Conservation (phyloP, 2,797 vertebrate species). For the Vultur gryphus region DNA sequence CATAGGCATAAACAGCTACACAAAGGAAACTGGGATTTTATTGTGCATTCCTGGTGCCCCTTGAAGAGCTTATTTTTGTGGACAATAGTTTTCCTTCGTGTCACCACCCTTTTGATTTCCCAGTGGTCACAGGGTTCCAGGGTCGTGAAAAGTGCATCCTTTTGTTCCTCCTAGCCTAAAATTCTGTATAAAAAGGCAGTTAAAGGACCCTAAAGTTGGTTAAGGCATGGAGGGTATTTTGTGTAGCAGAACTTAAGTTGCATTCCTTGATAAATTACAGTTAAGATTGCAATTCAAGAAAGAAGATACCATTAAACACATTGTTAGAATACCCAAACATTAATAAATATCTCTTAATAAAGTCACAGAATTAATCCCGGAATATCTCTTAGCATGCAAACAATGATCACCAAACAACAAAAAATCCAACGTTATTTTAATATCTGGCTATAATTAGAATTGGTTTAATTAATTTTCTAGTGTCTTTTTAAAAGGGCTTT, state of each 20-base stretch:
- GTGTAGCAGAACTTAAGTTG: neutral
- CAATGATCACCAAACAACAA: neutral
- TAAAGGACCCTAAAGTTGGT: constrained; percentile 39
- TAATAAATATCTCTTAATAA: neutral
- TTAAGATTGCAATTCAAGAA: neutral
- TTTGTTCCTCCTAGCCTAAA: constrained; percentile 58
- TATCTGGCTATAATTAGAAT: neutral
- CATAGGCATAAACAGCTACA: constrained; percentile 53
- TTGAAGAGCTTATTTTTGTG: constrained; percentile 65
- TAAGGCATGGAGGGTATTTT: neutral
- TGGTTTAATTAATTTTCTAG: neutral
- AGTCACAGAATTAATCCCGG: neutral
- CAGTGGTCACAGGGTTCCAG: constrained; percentile 68
- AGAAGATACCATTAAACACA: neutral
- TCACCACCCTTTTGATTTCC: constrained; percentile 66
- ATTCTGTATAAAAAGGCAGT: constrained; percentile 31
- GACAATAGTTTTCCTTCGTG: constrained; percentile 67
- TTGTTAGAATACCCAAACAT: neutral
- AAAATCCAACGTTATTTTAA: neutral
- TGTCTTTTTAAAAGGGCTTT: neutral
- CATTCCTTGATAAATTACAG: neutral
- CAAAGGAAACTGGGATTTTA: constrained; percentile 68
- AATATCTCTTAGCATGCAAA: neutral
- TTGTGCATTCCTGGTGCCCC: constrained; percentile 67
- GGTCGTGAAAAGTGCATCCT: constrained; percentile 69